Percentiles rank a stretch among this genome's conserved stretches.
Evolutionary conservation across 2,113 vertebrate genomes (phyloP).

Genomic region (Sinocyclocheilus anophthalmus): DNA sequence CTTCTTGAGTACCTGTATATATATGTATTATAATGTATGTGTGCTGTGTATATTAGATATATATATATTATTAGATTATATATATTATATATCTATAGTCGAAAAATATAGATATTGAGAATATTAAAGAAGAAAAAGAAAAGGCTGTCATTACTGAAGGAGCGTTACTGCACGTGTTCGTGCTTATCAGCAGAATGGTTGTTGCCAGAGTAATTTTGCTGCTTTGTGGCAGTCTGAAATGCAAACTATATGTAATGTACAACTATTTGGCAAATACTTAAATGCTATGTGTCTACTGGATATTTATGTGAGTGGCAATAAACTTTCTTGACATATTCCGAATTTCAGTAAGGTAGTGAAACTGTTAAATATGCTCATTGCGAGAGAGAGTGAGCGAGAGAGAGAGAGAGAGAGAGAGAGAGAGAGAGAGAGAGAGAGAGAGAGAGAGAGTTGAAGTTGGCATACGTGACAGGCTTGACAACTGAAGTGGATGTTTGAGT

Average conservation of each 20-base stretch:
- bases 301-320: not conserved
- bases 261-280: not conserved
- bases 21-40: no score
- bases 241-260: not conserved
- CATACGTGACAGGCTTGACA: slow-evolving; percentile 42
- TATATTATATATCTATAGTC: no score
- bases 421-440: not conserved
- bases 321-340: not conserved
- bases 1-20: no score
- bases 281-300: not conserved
- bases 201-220: slow-evolving; percentile 3
- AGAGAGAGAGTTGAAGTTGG: not conserved
- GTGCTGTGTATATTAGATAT: no score
- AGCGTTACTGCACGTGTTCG: not conserved
- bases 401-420: no score
- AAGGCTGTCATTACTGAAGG: not conserved
- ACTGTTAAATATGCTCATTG: not conserved
- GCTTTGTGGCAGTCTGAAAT: not conserved
- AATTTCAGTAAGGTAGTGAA: not conserved
- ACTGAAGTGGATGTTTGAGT: slow-evolving; percentile 19
- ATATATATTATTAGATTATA: no score
- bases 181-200: slow-evolving; percentile 38
- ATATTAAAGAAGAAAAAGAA: no score
- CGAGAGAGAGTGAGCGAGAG: not conserved
- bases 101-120: no score